Base-by-base conservation (phyloP, 2,797 vertebrate genomes). In the Ciconia nigra region DNA sequence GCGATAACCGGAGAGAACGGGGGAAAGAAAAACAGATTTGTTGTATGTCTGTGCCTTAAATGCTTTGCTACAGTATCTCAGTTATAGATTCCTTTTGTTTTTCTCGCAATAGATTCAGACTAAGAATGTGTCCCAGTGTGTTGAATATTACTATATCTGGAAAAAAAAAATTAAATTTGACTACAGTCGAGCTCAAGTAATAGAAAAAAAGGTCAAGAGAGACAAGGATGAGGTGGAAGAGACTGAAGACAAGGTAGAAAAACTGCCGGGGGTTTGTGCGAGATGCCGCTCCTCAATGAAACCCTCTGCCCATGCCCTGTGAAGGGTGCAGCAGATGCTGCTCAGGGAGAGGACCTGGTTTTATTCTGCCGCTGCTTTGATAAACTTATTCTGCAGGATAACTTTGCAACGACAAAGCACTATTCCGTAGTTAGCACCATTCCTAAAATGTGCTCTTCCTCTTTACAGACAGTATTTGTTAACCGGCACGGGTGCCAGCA, bases 81-180 rank as follows among this genome's bases (percentile, higher is more conserved):
- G 28, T 28, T 31, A 18, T 28, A 18, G 55, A n/a, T 39, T 29
- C 33, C 31, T 59, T 44, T 39, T 62, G n/a, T 33, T 71, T 44
- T 51, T 54, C 83, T 88, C 83, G 20, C 44, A 15, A 49, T 85
- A 99, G 98, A 96, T 99, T 83, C 98, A 98, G 96, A 97, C 93
- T 28, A 98, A 98, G 95, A 98, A 82, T 2, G 96, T 98, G 44
- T 83, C 98, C 39, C 98, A 98, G 91, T 98, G 98, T 83, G 97
- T 99, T 14, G 98, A 99, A 66, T 99, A 98, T 94, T 98, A 99
- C 74, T 98, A 98, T 57, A 96, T 83, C 74, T 98, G 98, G 98
- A 98, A 98, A 91, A 98, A 98, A 72, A 91, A 96, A 85, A 86
- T 98, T 47, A 98, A 95, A 77, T 98, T 98, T 67, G 95, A 98